These are phyloP conservation scores for Oncorhynchus nerka DNA, from an alignment of 2,113 vertebrate species.

Conservation along the genomic window DNA sequence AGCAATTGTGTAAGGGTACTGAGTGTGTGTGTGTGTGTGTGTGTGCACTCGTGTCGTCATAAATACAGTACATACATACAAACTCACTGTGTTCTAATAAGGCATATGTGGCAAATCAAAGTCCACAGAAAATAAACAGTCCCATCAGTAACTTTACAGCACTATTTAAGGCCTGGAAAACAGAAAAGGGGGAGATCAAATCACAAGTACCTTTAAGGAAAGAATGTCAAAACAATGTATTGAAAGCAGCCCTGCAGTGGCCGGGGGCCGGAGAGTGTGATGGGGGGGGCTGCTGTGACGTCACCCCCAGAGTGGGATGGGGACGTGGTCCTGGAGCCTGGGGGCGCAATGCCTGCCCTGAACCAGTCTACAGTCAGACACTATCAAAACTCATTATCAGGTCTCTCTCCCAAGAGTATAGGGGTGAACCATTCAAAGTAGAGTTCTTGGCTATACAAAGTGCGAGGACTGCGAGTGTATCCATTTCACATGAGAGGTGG, in stretches of 20 bases:
- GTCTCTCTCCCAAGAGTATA: background rate
- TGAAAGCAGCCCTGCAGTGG: background rate
- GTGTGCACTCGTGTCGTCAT: constrained; percentile 44
- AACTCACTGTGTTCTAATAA: constrained; percentile 63
- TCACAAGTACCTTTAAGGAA: no score
- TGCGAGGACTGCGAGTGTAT: background rate
- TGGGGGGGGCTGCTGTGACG: background rate
- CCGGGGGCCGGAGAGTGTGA: background rate
- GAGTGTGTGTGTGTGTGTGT: constrained; percentile 24
- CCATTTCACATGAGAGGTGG: background rate
- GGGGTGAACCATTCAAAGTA: background rate
- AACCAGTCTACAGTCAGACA: no score
- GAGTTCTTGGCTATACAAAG: background rate
- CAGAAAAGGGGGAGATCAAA: background rate
- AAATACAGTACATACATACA: constrained; percentile 55
- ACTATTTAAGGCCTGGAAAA: constrained; percentile 54
- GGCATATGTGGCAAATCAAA: constrained; percentile 67
- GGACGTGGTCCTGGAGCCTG: no score
- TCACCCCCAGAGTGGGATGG: background rate
- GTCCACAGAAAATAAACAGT: constrained; percentile 32
- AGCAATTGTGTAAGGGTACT: constrained; percentile 3
- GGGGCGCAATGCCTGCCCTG: no score
- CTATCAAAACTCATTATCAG: background rate
- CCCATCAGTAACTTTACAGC: constrained; percentile 18
- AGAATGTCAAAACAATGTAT: no score